These are phyloP conservation scores for Mohoua ochrocephala DNA, from an alignment of 2,113 vertebrate genomes.

Conservation along the genomic window DNA sequence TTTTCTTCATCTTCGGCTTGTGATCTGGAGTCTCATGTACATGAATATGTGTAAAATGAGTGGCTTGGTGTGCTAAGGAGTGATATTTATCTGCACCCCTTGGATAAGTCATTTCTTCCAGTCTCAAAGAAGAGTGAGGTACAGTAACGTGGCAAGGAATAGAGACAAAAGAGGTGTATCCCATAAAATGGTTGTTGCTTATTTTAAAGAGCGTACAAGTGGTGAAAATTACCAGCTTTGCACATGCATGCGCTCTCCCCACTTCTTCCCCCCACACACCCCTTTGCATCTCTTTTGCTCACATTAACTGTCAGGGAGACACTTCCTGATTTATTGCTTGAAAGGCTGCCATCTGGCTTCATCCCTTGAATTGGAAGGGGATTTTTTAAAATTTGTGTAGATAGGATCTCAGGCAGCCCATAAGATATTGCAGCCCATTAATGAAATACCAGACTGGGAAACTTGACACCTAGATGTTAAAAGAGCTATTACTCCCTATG, in stretches of 20 bases:
- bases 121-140: neutral
- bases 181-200: neutral
- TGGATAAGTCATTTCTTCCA: neutral
- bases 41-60: neutral
- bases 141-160: neutral
- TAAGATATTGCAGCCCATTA: neutral
- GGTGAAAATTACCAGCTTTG: neutral
- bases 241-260: fast-evolving
- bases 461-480: neutral
- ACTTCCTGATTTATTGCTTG: neutral
- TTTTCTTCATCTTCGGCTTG: neutral
- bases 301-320: neutral
- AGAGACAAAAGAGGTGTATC: neutral
- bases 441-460: neutral
- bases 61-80: neutral
- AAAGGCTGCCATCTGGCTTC: neutral
- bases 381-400: neutral
- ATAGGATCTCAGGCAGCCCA: neutral
- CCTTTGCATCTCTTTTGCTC: neutral
- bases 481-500: neutral
- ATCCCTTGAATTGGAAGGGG: neutral
- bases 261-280: fast-evolving
- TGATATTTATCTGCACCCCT: neutral
- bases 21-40: neutral
- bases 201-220: neutral